Evolutionary conservation across 2,797 vertebrate genomes (phyloP).

Genomic region (Hipposideros larvatus): DNA sequence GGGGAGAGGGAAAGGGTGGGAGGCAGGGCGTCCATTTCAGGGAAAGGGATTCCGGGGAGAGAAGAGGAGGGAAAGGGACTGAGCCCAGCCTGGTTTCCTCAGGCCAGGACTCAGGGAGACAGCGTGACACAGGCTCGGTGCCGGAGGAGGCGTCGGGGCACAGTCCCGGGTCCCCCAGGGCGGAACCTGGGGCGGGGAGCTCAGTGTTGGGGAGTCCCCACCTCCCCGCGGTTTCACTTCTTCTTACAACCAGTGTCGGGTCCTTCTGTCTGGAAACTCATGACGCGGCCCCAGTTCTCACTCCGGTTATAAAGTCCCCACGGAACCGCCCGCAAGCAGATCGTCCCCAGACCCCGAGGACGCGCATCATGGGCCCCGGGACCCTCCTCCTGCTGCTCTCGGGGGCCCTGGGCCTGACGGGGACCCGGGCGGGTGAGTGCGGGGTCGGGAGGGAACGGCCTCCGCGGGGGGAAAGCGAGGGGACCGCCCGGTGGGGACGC

Average conservation of each 20-base stretch:
- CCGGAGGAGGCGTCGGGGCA: not conserved
- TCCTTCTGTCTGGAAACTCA: rapidly evolving
- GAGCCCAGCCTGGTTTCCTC: not conserved
- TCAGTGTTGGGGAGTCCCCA: not conserved
- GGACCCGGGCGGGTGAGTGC: not conserved
- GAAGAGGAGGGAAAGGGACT: not conserved
- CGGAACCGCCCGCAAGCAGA: not conserved
- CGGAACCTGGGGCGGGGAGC: rapidly evolving
- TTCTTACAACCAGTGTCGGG: not conserved
- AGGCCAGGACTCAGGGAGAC: not conserved
- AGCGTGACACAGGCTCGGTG: too few species aligned
- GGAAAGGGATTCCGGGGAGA: not conserved
- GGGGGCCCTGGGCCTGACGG: too few species aligned
- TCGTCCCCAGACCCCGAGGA: not conserved
- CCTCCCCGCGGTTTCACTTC: not conserved
- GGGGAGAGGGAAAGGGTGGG: not conserved
- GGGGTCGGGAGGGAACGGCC: not conserved
- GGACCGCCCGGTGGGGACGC: rapidly evolving
- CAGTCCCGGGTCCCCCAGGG: not conserved
- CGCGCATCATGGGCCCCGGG: not conserved
- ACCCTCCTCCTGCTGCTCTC: too few species aligned
- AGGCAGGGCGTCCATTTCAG: not conserved
- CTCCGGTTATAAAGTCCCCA: not conserved
- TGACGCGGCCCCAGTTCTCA: rapidly evolving
- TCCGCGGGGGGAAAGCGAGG: not conserved